Base-by-base conservation (phyloP, 2,888 invertebrate genomes). In the Diadegma fenestrale region DNA sequence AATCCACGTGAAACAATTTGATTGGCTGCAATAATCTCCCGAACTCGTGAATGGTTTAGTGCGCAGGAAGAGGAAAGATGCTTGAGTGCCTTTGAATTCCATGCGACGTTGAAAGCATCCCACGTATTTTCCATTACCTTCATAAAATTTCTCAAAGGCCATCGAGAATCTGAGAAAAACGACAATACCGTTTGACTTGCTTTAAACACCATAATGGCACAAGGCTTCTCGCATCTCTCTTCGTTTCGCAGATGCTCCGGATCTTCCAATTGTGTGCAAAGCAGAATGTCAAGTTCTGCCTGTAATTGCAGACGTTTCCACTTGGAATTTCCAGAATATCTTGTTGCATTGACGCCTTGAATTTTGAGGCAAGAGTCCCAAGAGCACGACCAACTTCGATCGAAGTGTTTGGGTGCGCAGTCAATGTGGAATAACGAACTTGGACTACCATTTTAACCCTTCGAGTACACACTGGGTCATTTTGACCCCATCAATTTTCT, bases 101-200 rank as follows among this genome's bases (percentile, higher is more conserved):
- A 58, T 45, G 43, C 17, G 19, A 30, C 30, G 30, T 26, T 48
- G 51, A n/a, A 33, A 33, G 19, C n/a, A 37, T 51, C 22, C 19
- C 51, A n/a, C 48, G 33, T 41, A 72, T 41, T 17, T 61, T 43
- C 22, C 19, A 26, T 73, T 30, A 79, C 19, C 19, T 10, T 10
- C 45, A 17, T 19, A 45, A 12, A 71, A 71, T 45, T 71, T 33
- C 14, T 19, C 61, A 2, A 14, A 14, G 45, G 37, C 69, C 17
- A 73, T 41, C 17, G 37, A 41, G 51, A 71, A 51, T 51, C 30
- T n/a, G 54, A 30, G 19, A 6, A 64, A 73, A 68, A 37, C 43
- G 14, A 69, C 61, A 45, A 71, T 72, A 66, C 30, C 58, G 71
- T 64, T n/a, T 43, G 8, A 17, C 45, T 45, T n/a, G 33, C n/a